A percentile compares a stretch with the other conserved stretches of the same genome.
These are phyloP conservation scores for Pipistrellus pygmaeus DNA, from an alignment of 2,797 vertebrate species.

Conservation along the genomic window DNA sequence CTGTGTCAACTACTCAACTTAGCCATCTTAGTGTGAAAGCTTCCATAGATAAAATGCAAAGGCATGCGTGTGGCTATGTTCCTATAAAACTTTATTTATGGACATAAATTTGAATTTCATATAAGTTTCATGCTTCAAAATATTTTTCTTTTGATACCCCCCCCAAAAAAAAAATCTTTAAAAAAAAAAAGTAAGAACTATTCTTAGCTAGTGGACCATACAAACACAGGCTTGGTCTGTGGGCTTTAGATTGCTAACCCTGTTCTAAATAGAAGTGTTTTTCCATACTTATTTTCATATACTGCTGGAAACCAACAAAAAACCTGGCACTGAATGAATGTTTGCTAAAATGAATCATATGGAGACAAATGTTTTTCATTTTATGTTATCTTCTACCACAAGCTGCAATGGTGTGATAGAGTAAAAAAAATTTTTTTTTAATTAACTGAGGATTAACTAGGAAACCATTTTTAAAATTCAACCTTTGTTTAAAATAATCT, in stretches of 20 bases:
- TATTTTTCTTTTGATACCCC: slow-evolving; percentile 8
- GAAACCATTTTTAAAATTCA: slow-evolving; percentile 65
- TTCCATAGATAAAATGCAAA: background rate
- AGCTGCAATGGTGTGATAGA: slow-evolving; percentile 2
- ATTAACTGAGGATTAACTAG: slow-evolving; percentile 56
- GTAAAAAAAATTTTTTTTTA: background rate
- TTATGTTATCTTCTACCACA: slow-evolving; percentile 36
- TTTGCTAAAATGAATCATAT: slow-evolving; percentile 37
- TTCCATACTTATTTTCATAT: slow-evolving; percentile 40
- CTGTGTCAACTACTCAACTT: background rate
- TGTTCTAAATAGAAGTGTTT: background rate
- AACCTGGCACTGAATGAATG: background rate
- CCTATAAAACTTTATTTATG: slow-evolving; percentile 25
- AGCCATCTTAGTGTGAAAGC: background rate
- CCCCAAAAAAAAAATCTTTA: background rate
- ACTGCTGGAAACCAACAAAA: background rate
- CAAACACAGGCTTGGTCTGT: background rate
- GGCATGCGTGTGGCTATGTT: background rate
- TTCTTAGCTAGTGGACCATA: background rate
- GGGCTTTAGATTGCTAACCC: background rate
- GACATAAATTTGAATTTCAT: slow-evolving; percentile 32
- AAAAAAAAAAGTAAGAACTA: background rate
- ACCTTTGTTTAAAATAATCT: slow-evolving; percentile 41
- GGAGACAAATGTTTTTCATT: slow-evolving; percentile 26
- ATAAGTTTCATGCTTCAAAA: background rate